phyloP scores from a whole-genome alignment of 2,797 vertebrate genomes.

The Pantherophis alleghaniensis region DNA sequence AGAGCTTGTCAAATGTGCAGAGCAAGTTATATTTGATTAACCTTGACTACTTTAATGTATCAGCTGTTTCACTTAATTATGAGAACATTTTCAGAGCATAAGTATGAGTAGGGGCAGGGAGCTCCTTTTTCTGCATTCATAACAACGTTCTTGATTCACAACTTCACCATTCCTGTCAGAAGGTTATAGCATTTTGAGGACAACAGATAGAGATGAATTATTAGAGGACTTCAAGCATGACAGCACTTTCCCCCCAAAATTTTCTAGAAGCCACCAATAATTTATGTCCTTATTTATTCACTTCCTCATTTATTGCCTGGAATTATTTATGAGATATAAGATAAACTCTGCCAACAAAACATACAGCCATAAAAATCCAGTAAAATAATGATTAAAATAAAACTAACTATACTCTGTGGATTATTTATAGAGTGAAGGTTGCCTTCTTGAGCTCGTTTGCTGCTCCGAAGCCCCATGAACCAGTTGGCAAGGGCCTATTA shows the following conservation, averaged over 20 bases:
- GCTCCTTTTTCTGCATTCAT: background rate
- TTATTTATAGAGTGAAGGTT: background rate
- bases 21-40: constrained; percentile 43
- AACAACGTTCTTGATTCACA: background rate
- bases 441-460: background rate
- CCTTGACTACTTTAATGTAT: constrained; percentile 21
- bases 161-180: background rate
- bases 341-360: background rate
- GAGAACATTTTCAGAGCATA: constrained; percentile 37
- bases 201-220: background rate
- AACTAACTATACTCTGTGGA: background rate
- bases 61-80: constrained; percentile 26
- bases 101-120: background rate
- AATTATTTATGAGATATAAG: background rate
- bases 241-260: rapidly evolving
- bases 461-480: background rate
- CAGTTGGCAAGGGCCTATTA: background rate
- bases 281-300: background rate
- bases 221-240: background rate
- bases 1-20: constrained; percentile 9
- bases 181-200: background rate
- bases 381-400: background rate
- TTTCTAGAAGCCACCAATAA: background rate
- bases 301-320: background rate
- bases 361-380: background rate